These are phyloP conservation scores for Octomys mimax DNA, from an alignment of 2,797 vertebrate species.

Conservation along the genomic window DNA sequence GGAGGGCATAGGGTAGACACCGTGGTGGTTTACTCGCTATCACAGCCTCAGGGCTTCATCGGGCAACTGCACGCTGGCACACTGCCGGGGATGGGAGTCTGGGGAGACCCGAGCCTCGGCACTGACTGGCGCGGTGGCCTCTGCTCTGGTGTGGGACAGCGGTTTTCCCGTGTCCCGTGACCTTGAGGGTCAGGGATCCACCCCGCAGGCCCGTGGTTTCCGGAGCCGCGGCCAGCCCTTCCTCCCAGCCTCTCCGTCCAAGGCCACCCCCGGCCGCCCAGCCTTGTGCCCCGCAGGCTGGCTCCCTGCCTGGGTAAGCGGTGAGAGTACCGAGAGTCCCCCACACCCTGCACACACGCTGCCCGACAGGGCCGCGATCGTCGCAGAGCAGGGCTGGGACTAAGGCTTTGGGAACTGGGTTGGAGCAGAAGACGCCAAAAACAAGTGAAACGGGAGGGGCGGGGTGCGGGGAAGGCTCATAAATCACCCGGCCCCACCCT, in stretches of 20 bases:
- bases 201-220: conserved; percentile 73
- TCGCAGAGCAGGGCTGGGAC: conserved; percentile 33
- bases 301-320: background rate
- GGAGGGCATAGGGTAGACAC: background rate
- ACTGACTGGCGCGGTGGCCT: background rate
- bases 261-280: conserved; percentile 39
- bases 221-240: conserved; percentile 67
- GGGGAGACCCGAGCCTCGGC: background rate
- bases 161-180: conserved; percentile 60
- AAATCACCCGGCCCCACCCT: conserved; percentile 83
- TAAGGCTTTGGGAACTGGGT: conserved; percentile 64
- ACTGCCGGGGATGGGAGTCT: background rate
- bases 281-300: background rate
- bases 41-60: background rate
- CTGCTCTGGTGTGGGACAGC: conserved; percentile 38
- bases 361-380: background rate
- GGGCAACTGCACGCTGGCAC: background rate
- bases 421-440: conserved; percentile 71
- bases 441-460: conserved; percentile 84
- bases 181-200: conserved; percentile 73
- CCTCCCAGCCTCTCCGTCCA: conserved; percentile 57
- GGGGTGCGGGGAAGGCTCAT: conserved; percentile 78
- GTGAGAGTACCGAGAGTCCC: conserved; percentile 6
- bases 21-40: background rate
- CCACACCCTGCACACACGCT: conserved; percentile 41